Evolutionary conservation across 2,888 invertebrate species (phyloP), one percentile per base, ranked within the genome.

Genomic region (Eledone cirrhosa): DNA sequence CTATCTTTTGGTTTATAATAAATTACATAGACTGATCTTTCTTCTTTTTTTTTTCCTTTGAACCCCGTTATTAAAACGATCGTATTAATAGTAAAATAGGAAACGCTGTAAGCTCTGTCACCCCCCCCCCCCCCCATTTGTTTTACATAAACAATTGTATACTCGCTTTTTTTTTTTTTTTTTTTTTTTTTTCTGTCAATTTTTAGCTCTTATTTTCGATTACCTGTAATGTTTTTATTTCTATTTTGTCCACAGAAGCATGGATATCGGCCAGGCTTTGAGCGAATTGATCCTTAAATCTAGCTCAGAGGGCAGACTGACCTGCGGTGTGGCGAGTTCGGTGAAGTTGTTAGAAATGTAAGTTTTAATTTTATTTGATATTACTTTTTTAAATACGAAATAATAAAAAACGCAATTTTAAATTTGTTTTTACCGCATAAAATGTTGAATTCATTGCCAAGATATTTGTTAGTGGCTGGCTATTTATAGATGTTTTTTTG

Each of bases 311-410:
- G 69, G 41, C 69, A 31, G 69, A 41, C n/a, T 72, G 2, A 72
- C 69, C n/a, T 72, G 69, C 41, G 69, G 69, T 33, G 69, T 72
- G 13, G 69, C 69, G 11, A 72, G 69, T 31, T 72, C 69, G 13
- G 69, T n/a, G n/a, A 72, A 72, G 31, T 41, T 72, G 2, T 31
- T 72, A 13, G 69, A 72, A 72, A 72, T 72, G 69, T 72, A 72
- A 72, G 69, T 29, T 33, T 63, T 33, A 8, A 4, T 33, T 72
- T 22, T 1, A 2, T 1, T 67, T 27, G 7, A 11, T 11, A 16
- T 27, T 29, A 0, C 27, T n/a, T 67, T 4, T 16, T 19, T 63
- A 63, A 41, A 41, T 41, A 7, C 8, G 4, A 41, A 41, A 41
- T n/a, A 41, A 41, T 41, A 41, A 41, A 41, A 7, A 41, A 7